These are phyloP conservation scores for Drosophila kokeensis DNA, from an alignment of 2,888 invertebrate genomes.

Conservation along the genomic window DNA sequence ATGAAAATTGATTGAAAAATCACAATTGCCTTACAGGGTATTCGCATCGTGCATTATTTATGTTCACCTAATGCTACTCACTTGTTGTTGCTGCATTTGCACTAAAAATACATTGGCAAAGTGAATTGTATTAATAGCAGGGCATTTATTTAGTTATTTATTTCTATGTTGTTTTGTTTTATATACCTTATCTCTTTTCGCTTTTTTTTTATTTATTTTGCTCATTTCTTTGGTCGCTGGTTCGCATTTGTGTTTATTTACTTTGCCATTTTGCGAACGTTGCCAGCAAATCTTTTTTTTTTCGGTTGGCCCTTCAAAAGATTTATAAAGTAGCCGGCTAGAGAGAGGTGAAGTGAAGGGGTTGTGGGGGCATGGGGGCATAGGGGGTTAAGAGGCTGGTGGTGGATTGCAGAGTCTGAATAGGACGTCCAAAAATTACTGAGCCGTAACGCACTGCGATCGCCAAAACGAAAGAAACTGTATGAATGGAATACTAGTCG, in stretches of 20 bases:
- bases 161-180: conserved; percentile 61
- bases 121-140: conserved; percentile 83
- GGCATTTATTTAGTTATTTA: conserved; percentile 80
- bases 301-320: conserved; percentile 72
- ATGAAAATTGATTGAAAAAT: background rate
- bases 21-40: conserved; percentile 27
- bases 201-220: conserved; percentile 22
- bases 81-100: conserved; percentile 59
- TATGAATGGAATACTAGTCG: conserved; percentile 76
- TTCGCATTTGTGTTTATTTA: conserved; percentile 76
- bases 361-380: background rate
- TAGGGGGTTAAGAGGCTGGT: background rate
- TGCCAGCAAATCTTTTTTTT: conserved; percentile 52
- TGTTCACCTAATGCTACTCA: conserved; percentile 23
- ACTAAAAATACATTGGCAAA: conserved; percentile 83
- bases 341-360: background rate
- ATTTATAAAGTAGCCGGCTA: conserved; percentile 71
- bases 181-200: conserved; percentile 37
- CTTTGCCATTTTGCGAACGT: conserved; percentile 70
- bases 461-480: conserved; percentile 69
- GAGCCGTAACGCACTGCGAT: conserved; percentile 75
- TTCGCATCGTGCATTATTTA: background rate
- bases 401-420: conserved; percentile 17
- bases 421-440: conserved; percentile 69
- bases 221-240: conserved; percentile 39